Evolutionary conservation across 2,113 vertebrate species (phyloP).

Genomic region (Elanus axillaris): DNA sequence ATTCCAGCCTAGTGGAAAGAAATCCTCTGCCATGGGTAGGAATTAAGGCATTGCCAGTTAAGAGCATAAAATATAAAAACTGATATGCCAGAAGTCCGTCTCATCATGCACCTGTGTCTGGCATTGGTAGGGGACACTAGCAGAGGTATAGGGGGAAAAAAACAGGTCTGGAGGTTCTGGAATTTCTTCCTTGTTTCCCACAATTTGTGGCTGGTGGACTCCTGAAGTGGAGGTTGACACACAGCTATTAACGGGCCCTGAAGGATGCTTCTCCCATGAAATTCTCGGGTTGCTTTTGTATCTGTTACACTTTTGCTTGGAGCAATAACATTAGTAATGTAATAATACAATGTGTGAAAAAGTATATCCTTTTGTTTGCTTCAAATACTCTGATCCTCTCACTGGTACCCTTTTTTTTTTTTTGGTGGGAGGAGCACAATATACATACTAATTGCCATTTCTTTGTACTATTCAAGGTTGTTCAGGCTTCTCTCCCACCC

Average conservation of each 20-base stretch:
- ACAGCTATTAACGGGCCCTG: background rate
- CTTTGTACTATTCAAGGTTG: background rate
- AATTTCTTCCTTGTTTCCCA: background rate
- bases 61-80: background rate
- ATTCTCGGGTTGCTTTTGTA: background rate
- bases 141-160: background rate
- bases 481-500: background rate
- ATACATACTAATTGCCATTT: background rate
- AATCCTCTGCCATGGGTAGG: background rate
- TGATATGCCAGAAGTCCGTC: background rate
- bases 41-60: background rate
- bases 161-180: background rate
- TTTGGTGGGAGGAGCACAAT: background rate
- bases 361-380: background rate
- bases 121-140: background rate
- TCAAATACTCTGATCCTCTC: background rate
- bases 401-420: background rate
- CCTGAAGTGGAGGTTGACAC: background rate
- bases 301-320: background rate
- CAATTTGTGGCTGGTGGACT: background rate
- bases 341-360: background rate
- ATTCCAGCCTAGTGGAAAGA: background rate
- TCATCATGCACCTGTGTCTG: background rate
- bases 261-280: background rate
- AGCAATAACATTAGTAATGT: background rate